Evolutionary conservation across 2,888 invertebrate genomes (phyloP).

Genomic region (Alsophila aescularia): DNA sequence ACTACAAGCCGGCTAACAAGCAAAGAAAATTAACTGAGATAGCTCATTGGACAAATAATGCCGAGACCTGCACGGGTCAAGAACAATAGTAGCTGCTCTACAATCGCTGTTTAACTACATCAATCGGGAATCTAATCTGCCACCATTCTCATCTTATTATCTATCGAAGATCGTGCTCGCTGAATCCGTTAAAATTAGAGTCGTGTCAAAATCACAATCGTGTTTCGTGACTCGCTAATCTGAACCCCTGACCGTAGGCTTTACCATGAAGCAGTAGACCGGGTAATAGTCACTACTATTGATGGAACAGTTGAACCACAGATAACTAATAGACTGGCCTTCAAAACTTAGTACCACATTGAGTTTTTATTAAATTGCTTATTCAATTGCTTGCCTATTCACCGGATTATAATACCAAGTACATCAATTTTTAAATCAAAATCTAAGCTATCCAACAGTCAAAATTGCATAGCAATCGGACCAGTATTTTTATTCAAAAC

Average conservation of each 20-base stretch:
- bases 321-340: no score
- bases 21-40: not conserved
- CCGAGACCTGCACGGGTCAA: constrained; percentile 27
- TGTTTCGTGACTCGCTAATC: constrained; percentile 61
- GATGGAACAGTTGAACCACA: not conserved
- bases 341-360: no score
- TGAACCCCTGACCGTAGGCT: constrained; percentile 49
- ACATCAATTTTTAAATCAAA: no score
- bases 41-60: constrained; percentile 14
- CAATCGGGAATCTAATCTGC: constrained; percentile 40
- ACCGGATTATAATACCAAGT: no score
- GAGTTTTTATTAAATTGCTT: no score
- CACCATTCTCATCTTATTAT: constrained; percentile 33
- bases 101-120: constrained; percentile 35
- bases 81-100: constrained; percentile 31
- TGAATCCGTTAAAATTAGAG: constrained; percentile 51
- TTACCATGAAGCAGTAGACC: constrained; percentile 5
- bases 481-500: no score
- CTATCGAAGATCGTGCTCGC: constrained; percentile 53
- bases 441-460: no score
- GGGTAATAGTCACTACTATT: not conserved
- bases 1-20: not conserved
- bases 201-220: constrained; percentile 51
- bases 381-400: no score
- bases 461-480: no score